Evolutionary conservation across 2,113 vertebrate species (phyloP), one percentile per base, ranked within the genome.

Genomic region (Cyprinodon variegatus): DNA sequence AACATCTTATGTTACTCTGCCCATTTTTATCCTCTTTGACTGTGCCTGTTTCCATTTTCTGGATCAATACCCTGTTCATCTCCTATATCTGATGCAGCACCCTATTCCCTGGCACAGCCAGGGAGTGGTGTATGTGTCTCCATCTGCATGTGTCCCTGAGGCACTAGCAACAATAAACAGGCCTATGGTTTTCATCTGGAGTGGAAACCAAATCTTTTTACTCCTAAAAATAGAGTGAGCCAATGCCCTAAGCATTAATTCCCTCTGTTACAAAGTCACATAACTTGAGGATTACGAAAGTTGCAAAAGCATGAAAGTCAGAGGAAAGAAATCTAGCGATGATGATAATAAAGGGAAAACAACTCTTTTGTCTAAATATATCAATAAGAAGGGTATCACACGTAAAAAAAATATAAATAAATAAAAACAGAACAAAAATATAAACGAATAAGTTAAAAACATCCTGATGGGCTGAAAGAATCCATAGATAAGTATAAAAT

Each of bases 11-110:
- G 82, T 65, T 67, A 79, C 89, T 91, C 90, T 86, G 83, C 77
- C 78, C 87, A 71, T 72, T 61, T 91, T 90, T 93, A 87, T 48
- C 59, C 70, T 81, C 78, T 72, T 64, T 46, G 72, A 72, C 70
- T 75, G 72, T 63, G 65, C 86, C 86, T 40, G 76, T 81, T 89
- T 92, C 82, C 74, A 29, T 86, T 91, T 92, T 91, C 83, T 78
- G 78, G 83, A 94, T 94, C 93, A 91, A 95, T 94, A 92, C 70
- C 74, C 72, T 61, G 79, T 88, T 89, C 84, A 82, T 90, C 86
- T 79, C 76, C 67, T 86, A 84, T 87, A 84, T 84, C 68, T 76
- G 84, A 90, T 85, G 80, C 72, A 61, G 76, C 66, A 63, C 67
- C 71, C 75, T 65, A 43, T 74, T 78, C 71, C 72, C 81, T n/a